Conservation (phyloP, 1,140 invertebrate genomes). For the Diachasmimorpha longicaudata region DNA sequence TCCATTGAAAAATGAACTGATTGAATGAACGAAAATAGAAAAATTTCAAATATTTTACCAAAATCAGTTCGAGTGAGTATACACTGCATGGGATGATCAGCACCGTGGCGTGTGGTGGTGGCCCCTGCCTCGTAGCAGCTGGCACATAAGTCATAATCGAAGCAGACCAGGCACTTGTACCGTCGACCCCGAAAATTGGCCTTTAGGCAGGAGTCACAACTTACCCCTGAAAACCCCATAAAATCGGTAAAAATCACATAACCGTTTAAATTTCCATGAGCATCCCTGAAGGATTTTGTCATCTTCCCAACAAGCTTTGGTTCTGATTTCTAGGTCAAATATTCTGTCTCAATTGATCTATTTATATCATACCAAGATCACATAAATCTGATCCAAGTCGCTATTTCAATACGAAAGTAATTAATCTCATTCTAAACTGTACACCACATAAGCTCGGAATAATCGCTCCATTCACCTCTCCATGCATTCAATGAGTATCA, state of each 20-base stretch:
- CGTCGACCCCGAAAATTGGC: constrained; percentile 96
- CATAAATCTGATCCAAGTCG: too few relatives aligned
- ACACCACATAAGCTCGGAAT: too few relatives aligned
- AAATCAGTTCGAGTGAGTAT: constrained; percentile 96
- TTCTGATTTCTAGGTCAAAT: neutral
- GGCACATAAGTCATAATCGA: constrained; percentile 98
- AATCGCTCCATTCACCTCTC: too few relatives aligned
- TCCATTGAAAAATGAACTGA: too few relatives aligned
- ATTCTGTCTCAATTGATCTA: constrained; percentile 25
- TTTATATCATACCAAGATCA: constrained; percentile 16
- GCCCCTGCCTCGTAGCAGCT: constrained; percentile 94
- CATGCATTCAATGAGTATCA: too few relatives aligned
- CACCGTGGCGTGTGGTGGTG: constrained; percentile 89
- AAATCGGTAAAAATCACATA: neutral
- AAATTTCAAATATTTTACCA: constrained; percentile 71
- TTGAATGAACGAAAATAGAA: too few relatives aligned
- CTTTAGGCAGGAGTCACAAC: constrained; percentile 99
- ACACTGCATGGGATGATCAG: constrained; percentile 98
- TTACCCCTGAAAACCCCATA: constrained; percentile 77
- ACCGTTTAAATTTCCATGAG: neutral
- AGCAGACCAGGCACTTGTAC: constrained; percentile 98
- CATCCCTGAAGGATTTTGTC: too few relatives aligned
- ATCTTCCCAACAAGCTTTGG: too few relatives aligned
- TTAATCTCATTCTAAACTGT: too few relatives aligned
- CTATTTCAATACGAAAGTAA: too few relatives aligned